These are phyloP conservation scores for Drosophila pectinifera DNA, from an alignment of 1,140 invertebrate genomes.

Conservation along the genomic window DNA sequence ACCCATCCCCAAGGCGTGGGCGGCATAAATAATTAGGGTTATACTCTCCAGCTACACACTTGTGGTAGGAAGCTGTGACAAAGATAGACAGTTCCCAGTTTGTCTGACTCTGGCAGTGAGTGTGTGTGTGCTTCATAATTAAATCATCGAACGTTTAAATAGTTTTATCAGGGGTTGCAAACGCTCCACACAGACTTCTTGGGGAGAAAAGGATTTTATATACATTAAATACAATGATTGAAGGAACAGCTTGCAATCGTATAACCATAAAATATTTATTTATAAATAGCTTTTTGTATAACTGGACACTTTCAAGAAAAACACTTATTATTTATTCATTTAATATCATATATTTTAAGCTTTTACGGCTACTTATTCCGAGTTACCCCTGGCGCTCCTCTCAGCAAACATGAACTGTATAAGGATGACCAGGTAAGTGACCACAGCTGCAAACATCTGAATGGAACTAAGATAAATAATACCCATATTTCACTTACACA, in stretches of 20 bases:
- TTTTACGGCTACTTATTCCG: neutral
- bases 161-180: slow-evolving; percentile 19
- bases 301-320: neutral
- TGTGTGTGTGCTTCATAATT: slow-evolving; percentile 41
- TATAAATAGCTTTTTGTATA: neutral
- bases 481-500: no score
- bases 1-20: slow-evolving; percentile 40
- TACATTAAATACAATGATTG: neutral
- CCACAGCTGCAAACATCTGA: slow-evolving; percentile 79
- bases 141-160: slow-evolving; percentile 44
- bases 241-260: neutral
- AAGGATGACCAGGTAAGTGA: slow-evolving; percentile 80
- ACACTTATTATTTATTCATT: neutral
- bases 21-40: slow-evolving; percentile 75
- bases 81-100: slow-evolving; percentile 16
- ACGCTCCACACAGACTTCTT: neutral
- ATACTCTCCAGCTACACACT: slow-evolving; percentile 21
- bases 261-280: no score
- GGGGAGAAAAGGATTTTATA: neutral
- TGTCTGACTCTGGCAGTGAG: slow-evolving; percentile 5
- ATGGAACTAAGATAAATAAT: neutral
- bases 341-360: neutral
- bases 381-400: slow-evolving; percentile 20
- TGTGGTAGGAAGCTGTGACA: slow-evolving; percentile 31
- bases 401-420: slow-evolving; percentile 83